Base-by-base conservation (phyloP, 2,797 vertebrate species). In the Novumbra hubbsi region DNA sequence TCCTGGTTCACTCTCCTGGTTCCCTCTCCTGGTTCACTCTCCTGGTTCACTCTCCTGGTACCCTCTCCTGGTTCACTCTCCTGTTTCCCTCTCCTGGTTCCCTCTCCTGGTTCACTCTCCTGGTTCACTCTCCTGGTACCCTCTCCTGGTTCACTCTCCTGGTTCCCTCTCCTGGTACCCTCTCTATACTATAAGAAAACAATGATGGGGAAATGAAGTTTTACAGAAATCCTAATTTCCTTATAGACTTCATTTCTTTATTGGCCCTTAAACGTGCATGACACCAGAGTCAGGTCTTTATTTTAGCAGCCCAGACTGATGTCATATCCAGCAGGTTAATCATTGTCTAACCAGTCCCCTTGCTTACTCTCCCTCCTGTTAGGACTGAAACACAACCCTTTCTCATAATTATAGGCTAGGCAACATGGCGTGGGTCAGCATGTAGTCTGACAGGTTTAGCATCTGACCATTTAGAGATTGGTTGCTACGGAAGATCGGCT, bases 1-100 rank as follows among this genome's bases (percentile, higher is more conserved):
- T n/a, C n/a, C n/a, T 66, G 16, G 24, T 68, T 66, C 34, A 24
- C 62, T 12, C 41, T 75, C n/a, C 68, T n/a, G n/a, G n/a, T n/a
- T n/a, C n/a, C n/a, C n/a, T n/a, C n/a, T n/a, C n/a, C n/a, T n/a
- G n/a, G n/a, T n/a, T n/a, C n/a, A n/a, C n/a, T n/a, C 24, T 48
- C 21, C 24, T 19, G 17, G 48, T 48, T 49, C n/a, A n/a, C n/a
- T n/a, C n/a, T n/a, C n/a, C n/a, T n/a, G n/a, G n/a, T n/a, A n/a
- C n/a, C n/a, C n/a, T n/a, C n/a, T n/a, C n/a, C n/a, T 66, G 16
- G 24, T 68, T 66, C 34, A 24, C 62, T 12, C 41, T 75, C n/a
- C 68, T n/a, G n/a, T n/a, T n/a, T n/a, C n/a, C n/a, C n/a, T n/a
- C n/a, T n/a, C n/a, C n/a, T n/a, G n/a, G n/a, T n/a, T n/a, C n/a